Evolutionary conservation across 2,797 vertebrate genomes (phyloP).

Genomic region (Gouania willdenowi): DNA sequence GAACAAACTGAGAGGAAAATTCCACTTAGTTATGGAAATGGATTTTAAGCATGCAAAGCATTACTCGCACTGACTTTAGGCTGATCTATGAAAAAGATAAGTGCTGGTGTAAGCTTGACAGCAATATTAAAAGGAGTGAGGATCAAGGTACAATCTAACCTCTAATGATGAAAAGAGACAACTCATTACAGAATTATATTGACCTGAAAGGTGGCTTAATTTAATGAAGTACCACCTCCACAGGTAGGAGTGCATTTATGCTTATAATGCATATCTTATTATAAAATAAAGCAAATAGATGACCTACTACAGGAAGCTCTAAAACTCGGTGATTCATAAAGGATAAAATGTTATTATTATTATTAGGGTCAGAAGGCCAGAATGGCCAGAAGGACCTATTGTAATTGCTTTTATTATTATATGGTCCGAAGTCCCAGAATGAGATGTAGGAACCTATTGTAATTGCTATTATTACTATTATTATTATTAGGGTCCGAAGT

Average conservation of each 20-base stretch:
- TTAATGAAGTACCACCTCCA: conserved; percentile 64
- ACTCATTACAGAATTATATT: conserved; percentile 77
- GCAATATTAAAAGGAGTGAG: conserved; percentile 55
- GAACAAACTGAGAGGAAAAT: conserved; percentile 99
- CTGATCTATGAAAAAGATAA: conserved; percentile 79
- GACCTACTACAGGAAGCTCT: conserved; percentile 27
- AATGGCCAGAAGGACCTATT: no score
- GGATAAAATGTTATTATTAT: no score
- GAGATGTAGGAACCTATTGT: no score
- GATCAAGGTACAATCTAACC: conserved; percentile 69
- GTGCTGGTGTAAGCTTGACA: conserved; percentile 44
- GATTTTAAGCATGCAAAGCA: conserved; percentile 98
- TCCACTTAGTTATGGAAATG: conserved; percentile 99
- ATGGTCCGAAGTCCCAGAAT: no score
- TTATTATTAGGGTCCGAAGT: no score
- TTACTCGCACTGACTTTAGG: conserved; percentile 88
- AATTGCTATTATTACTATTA: no score
- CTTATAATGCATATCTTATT: conserved; percentile 43
- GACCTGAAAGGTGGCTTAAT: conserved; percentile 75
- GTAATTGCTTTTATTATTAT: no score
- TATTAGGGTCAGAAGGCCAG: no score
- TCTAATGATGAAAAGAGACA: conserved; percentile 77
- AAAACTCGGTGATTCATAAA: conserved; percentile 3
- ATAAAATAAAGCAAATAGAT: conserved; percentile 51
- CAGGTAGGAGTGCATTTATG: conserved; percentile 56